A percentile compares a stretch with the other conserved stretches of the same genome.
Evolutionary conservation across 2,797 vertebrate species (phyloP).

Genomic region (Protonibea diacanthus): DNA sequence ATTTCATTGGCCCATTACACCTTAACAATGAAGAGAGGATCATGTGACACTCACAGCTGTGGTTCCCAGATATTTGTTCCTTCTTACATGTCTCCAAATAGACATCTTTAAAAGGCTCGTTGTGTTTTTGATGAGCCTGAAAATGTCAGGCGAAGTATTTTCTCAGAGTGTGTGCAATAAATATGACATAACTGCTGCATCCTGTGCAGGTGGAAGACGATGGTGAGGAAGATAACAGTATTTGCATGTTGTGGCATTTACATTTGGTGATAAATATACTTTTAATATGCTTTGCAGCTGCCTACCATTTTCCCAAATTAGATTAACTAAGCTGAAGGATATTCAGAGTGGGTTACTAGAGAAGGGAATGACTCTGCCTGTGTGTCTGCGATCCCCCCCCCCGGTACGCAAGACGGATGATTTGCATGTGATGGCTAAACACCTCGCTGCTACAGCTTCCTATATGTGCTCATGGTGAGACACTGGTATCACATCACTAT

Average conservation of each 20-base stretch:
- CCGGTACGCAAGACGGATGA: constrained; percentile 57
- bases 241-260: constrained; percentile 75
- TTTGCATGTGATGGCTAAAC: constrained; percentile 22
- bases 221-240: constrained; percentile 23
- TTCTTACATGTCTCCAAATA: constrained; percentile 21
- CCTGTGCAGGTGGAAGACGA: constrained; percentile 28
- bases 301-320: constrained; percentile 42
- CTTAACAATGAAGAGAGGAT: background rate
- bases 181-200: constrained; percentile 44
- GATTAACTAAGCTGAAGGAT: constrained; percentile 55
- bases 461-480: constrained; percentile 24
- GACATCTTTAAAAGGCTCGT: constrained; percentile 34
- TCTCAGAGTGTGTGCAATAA: constrained; percentile 42
- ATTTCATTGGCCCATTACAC: constrained; percentile 19
- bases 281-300: constrained; percentile 61
- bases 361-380: constrained; percentile 18
- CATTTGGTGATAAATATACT: constrained; percentile 57
- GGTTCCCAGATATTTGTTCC: background rate
- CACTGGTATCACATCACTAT: constrained; percentile 26
- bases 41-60: constrained; percentile 1
- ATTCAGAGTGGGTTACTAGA: constrained; percentile 41
- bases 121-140: constrained; percentile 28
- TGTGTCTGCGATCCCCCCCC: constrained; percentile 23
- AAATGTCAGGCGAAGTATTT: constrained; percentile 20
- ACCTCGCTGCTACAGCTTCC: constrained; percentile 25